Percentiles rank a stretch among this genome's conserved stretches.
phyloP scores from a whole-genome alignment of 2,888 invertebrate species.

The Dyspetes luteomarginatus region DNA sequence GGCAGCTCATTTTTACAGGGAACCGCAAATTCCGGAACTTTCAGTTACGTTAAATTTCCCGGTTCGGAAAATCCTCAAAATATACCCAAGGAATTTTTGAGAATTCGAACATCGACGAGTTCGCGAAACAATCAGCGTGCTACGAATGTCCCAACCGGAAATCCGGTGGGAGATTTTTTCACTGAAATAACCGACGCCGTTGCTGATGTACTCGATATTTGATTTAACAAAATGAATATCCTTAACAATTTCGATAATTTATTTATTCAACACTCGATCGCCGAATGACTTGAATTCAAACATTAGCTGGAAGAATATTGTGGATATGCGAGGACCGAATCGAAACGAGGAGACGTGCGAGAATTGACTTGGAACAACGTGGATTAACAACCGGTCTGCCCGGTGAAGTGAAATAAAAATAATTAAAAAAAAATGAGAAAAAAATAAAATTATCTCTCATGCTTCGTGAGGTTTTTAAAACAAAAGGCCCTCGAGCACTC shows the following conservation, averaged over 20 bases:
- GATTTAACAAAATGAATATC: slow-evolving; percentile 25
- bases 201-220: slow-evolving; percentile 69
- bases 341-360: slow-evolving; percentile 1
- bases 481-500: slow-evolving; percentile 31
- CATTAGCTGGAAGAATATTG: slow-evolving; percentile 28
- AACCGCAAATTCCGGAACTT: slow-evolving; percentile 70
- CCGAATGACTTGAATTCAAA: slow-evolving; percentile 23
- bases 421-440: too few relatives aligned
- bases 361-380: slow-evolving; percentile 18
- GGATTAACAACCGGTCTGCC: slow-evolving; percentile 31
- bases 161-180: slow-evolving; percentile 68
- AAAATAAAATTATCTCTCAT: background rate
- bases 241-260: background rate
- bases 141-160: slow-evolving; percentile 48
- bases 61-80: slow-evolving; percentile 51
- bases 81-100: slow-evolving; percentile 68
- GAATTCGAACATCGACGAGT: slow-evolving; percentile 49
- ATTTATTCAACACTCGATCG: slow-evolving; percentile 16
- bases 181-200: slow-evolving; percentile 70
- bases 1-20: slow-evolving; percentile 69
- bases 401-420: slow-evolving; percentile 24
- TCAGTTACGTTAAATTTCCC: slow-evolving; percentile 65
- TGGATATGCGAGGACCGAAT: slow-evolving; percentile 9
- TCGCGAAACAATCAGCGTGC: slow-evolving; percentile 25
- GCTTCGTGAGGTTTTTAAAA: slow-evolving; percentile 29